A percentile compares a stretch with the other conserved stretches of the same genome.
Conservation (phyloP, 2,113 vertebrate species). For the Muntiacus muntjak region DNA sequence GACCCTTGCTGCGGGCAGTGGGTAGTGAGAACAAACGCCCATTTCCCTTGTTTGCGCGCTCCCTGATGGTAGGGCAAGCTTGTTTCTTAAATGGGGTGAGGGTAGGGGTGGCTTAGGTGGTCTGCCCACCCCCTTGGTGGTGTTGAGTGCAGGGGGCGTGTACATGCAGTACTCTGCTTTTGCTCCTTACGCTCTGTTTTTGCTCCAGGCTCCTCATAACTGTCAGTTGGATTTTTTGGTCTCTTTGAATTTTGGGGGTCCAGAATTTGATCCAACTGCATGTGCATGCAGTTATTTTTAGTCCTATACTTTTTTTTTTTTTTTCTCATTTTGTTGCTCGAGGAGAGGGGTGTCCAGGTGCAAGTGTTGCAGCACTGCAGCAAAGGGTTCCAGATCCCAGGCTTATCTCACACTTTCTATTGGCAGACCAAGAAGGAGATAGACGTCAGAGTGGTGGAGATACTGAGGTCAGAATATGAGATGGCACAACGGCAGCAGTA, state of each 20-base stretch:
- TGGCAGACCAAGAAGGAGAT: neutral
- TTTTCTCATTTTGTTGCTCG: neutral
- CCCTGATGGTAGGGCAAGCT: neutral
- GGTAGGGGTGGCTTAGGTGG: neutral
- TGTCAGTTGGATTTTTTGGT: neutral
- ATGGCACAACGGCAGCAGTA: neutral
- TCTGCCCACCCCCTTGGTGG: neutral
- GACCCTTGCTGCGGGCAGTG: neutral
- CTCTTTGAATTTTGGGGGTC: neutral
- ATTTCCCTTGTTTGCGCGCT: neutral
- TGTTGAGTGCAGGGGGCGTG: neutral
- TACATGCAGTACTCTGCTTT: neutral
- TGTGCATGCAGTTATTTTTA: neutral
- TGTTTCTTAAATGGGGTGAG: neutral
- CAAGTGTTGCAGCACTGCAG: neutral
- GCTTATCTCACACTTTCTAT: neutral
- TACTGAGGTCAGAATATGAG: neutral
- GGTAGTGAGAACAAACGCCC: neutral
- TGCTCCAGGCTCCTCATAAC: neutral
- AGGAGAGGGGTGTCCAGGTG: neutral
- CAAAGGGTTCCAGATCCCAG: neutral
- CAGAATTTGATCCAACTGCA: neutral
- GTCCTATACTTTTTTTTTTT: neutral
- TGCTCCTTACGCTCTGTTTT: neutral
- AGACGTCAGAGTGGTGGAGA: neutral